Conservation (phyloP, 1,140 invertebrate species). For the Drosophila arawakana region DNA sequence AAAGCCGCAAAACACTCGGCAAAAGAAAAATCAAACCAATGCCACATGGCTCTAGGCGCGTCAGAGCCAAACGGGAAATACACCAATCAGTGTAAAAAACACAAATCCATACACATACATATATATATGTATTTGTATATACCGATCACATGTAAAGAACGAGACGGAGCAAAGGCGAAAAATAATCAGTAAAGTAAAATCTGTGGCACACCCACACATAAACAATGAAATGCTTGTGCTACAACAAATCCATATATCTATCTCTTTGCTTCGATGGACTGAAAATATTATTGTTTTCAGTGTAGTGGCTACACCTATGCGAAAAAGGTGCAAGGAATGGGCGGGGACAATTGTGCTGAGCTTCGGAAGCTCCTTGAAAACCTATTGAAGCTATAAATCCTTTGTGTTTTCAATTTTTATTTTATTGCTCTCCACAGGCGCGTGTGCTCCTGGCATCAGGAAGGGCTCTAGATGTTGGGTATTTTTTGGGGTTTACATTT, state of each 20-base stretch:
- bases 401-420: conserved; percentile 84
- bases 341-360: conserved; percentile 64
- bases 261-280: conserved; percentile 63
- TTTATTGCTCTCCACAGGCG: conserved; percentile 78
- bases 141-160: conserved; percentile 4
- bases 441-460: conserved; percentile 33
- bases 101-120: conserved; percentile 27
- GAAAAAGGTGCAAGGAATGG: conserved; percentile 22
- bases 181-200: conserved; percentile 80
- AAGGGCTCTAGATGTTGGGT: conserved; percentile 1
- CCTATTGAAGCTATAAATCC: conserved; percentile 83
- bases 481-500: background rate
- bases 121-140: background rate
- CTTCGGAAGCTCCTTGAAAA: conserved; percentile 79
- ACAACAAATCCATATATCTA: conserved; percentile 57
- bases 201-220: conserved; percentile 75
- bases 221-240: conserved; percentile 69
- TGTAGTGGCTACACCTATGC: conserved; percentile 43
- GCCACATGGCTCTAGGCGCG: conserved; percentile 75
- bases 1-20: conserved; percentile 40
- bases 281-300: conserved; percentile 65
- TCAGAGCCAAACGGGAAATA: conserved; percentile 77
- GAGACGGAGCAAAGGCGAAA: conserved; percentile 55
- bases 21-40: conserved; percentile 31
- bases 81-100: conserved; percentile 82